These are phyloP conservation scores for Crotalus viridis DNA, from an alignment of 2,113 vertebrate species.

Conservation along the genomic window DNA sequence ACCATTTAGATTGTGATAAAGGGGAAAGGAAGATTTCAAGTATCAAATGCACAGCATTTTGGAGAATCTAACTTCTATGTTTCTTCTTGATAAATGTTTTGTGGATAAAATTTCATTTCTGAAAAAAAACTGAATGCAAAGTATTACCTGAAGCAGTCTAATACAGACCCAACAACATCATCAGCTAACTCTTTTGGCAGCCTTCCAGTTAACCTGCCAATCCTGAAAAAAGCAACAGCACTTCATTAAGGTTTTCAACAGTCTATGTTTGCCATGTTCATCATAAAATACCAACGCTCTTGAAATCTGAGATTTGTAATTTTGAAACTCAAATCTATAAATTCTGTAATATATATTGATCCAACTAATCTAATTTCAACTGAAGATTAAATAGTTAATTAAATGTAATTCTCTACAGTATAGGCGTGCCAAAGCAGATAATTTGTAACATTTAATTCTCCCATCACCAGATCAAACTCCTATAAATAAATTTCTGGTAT, in stretches of 20 bases:
- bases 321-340: neutral
- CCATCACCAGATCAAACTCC: neutral
- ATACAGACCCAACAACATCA: conserved; percentile 90
- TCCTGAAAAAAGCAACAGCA: conserved; percentile 66
- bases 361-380: neutral
- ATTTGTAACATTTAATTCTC: neutral
- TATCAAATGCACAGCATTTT: neutral
- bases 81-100: neutral
- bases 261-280: neutral
- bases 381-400: neutral
- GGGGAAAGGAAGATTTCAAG: neutral
- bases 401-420: neutral
- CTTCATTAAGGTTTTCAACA: neutral
- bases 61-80: neutral
- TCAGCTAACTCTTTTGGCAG: conserved; percentile 92
- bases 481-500: neutral
- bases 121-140: neutral
- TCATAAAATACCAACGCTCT: neutral
- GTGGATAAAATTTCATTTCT: neutral
- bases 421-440: neutral
- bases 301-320: neutral
- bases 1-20: neutral
- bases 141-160: conserved; percentile 91
- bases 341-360: neutral
- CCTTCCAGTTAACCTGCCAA: conserved; percentile 90